These are phyloP conservation scores for Meloidogyne chitwoodi DNA, from an alignment of 1,140 invertebrate genomes.

Conservation along the genomic window DNA sequence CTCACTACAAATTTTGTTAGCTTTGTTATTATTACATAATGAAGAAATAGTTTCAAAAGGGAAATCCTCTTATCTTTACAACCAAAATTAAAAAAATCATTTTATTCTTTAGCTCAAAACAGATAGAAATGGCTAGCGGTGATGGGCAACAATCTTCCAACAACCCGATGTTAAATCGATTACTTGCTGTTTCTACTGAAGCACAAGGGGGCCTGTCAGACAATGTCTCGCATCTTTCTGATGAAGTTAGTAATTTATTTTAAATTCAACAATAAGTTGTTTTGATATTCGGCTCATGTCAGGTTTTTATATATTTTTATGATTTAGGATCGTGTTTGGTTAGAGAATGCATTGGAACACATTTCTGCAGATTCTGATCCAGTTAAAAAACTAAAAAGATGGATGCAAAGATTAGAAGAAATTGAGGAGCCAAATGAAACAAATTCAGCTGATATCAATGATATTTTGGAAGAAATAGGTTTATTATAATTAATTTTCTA, in stretches of 20 bases:
- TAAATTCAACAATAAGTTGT: background rate
- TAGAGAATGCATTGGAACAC: constrained; percentile 4
- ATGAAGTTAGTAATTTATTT: background rate
- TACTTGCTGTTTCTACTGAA: constrained; percentile 13
- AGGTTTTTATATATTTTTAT: background rate
- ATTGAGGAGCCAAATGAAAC: constrained; percentile 14
- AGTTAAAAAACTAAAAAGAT: constrained; percentile 21
- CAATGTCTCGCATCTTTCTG: background rate
- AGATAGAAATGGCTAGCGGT: background rate
- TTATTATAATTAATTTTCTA: background rate
- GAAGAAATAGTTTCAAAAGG: background rate
- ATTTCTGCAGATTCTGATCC: constrained; percentile 15
- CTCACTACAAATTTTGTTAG: background rate
- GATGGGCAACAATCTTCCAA: background rate
- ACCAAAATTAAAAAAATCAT: too few relatives aligned
- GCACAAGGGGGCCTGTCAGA: background rate
- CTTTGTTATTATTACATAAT: background rate
- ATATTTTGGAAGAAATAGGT: constrained; percentile 22
- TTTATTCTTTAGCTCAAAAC: background rate
- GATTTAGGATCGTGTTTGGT: constrained; percentile 10
- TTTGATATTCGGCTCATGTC: background rate
- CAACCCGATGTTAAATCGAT: constrained; percentile 12
- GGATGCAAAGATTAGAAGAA: constrained; percentile 16
- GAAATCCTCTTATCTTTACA: background rate
- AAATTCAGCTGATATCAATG: constrained; percentile 8